phyloP scores from a whole-genome alignment of 2,888 invertebrate species.

The Uropetala carovei region DNA sequence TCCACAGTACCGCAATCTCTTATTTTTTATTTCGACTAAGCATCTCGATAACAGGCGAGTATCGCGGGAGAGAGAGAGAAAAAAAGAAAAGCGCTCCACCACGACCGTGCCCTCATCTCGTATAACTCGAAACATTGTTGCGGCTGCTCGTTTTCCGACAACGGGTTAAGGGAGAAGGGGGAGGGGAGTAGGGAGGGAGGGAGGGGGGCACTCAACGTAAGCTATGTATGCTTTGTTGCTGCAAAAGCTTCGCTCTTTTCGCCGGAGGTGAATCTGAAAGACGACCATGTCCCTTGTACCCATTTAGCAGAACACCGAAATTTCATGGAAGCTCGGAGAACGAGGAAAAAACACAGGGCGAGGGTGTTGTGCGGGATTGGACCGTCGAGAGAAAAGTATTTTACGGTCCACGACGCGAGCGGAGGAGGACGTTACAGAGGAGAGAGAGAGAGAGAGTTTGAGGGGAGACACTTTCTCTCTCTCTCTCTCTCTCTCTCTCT shows the following conservation, averaged over 20 bases:
- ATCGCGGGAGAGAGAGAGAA: background rate
- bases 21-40: background rate
- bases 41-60: conserved; percentile 5
- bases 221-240: conserved; percentile 24
- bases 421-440: background rate
- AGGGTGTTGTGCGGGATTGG: conserved; percentile 13
- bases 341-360: background rate
- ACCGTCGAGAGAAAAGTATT: background rate
- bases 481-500: background rate
- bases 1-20: background rate
- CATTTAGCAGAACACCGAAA: conserved; percentile 32
- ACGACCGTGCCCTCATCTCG: background rate
- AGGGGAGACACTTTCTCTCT: background rate
- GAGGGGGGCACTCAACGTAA: background rate
- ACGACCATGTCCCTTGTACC: conserved; percentile 26
- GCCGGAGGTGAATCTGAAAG: conserved; percentile 24
- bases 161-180: background rate
- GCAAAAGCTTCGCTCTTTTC: conserved; percentile 22
- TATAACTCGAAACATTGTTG: background rate
- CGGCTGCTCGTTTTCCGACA: background rate
- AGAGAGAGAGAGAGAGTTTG: background rate
- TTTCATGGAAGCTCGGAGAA: conserved; percentile 28
- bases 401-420: background rate
- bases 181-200: background rate
- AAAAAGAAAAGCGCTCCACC: background rate